phyloP scores from a whole-genome alignment of 2,888 invertebrate species.

The Cerastis rubricosa region DNA sequence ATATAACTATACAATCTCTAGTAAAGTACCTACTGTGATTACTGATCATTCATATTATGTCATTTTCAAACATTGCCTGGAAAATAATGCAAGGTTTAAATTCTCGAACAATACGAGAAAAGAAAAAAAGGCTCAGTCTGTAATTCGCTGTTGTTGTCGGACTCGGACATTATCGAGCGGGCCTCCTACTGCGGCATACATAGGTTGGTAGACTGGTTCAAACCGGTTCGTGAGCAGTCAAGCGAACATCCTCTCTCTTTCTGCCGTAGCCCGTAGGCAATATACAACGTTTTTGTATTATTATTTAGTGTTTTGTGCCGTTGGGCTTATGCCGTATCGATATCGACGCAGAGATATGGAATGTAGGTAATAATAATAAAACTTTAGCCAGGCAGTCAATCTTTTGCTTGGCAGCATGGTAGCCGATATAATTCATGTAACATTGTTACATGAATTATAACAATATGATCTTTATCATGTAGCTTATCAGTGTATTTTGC shows the following conservation, averaged over 20 bases:
- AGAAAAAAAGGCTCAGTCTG: conserved; percentile 13
- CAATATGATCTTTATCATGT: not conserved
- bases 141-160: conserved; percentile 5
- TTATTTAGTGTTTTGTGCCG: conserved; percentile 30
- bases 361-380: conserved; percentile 20
- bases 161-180: conserved; percentile 1
- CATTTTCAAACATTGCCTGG: conserved; percentile 4
- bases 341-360: conserved; percentile 10
- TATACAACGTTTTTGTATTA: conserved; percentile 44
- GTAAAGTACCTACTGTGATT: not conserved
- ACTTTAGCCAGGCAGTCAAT: conserved; percentile 22
- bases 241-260: conserved; percentile 42
- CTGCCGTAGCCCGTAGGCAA: conserved; percentile 6
- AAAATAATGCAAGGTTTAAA: not conserved
- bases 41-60: not conserved
- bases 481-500: conserved; percentile 22
- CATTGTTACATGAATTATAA: not conserved
- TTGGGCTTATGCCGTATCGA: not conserved
- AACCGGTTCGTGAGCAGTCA: conserved; percentile 56
- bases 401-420: conserved; percentile 7
- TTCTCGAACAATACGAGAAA: conserved; percentile 18
- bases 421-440: not conserved
- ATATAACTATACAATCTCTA: not conserved
- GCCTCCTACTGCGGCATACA: conserved; percentile 17
- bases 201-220: conserved; percentile 23